These are phyloP conservation scores for Autographa gamma DNA, from an alignment of 2,888 invertebrate genomes.

Conservation along the genomic window DNA sequence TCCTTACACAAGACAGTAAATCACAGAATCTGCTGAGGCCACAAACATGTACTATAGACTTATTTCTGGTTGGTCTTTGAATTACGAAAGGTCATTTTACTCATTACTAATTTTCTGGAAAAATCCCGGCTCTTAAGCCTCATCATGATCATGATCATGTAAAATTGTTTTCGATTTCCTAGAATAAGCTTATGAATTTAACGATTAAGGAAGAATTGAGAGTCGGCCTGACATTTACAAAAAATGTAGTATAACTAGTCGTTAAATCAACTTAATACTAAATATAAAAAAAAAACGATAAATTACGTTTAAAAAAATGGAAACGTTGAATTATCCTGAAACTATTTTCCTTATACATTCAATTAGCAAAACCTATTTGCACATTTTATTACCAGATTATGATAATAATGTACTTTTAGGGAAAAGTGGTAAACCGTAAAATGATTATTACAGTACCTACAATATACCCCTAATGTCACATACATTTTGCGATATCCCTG, in stretches of 20 bases:
- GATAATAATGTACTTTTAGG: neutral
- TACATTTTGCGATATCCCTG: constrained; percentile 10
- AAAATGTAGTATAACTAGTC: neutral
- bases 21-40: neutral
- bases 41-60: neutral
- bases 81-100: neutral
- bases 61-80: neutral
- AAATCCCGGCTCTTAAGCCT: too few species aligned
- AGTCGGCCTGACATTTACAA: neutral
- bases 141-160: too few species aligned
- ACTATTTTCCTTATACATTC: too few species aligned
- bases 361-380: too few species aligned
- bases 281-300: neutral
- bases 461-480: neutral
- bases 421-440: neutral
- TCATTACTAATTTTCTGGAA: neutral
- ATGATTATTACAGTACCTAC: neutral
- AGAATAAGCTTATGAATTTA: too few species aligned
- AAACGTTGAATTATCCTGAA: too few species aligned
- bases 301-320: too few species aligned
- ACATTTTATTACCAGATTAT: too few species aligned
- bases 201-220: neutral
- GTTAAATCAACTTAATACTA: neutral
- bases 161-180: too few species aligned
- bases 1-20: neutral